Base-by-base conservation (phyloP, 2,113 vertebrate species). In the Taurulus bubalis region DNA sequence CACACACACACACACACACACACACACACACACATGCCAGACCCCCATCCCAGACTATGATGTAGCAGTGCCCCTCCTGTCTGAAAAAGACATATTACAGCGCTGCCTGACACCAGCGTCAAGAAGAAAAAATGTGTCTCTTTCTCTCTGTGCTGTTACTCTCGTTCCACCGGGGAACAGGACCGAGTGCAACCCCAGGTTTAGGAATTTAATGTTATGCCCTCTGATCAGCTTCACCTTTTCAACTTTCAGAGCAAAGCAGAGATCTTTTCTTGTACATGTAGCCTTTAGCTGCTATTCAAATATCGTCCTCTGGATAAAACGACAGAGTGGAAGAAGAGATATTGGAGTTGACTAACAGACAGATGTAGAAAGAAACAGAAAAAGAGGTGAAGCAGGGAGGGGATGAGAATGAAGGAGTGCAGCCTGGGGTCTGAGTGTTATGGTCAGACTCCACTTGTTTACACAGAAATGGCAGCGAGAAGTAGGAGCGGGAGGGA, bases 371-470 rank as follows among this genome's bases (percentile, higher is more conserved):
- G 49, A 49, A 6, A 68, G 67, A 58, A 22, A 34, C 2, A 6
- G 45, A 68, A 73, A 70, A 51, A 24, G 40, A 67, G 77, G 36
- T 56, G 66, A 53, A 22, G 34, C 14, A 24, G 73, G 14, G 56
- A 9, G 1, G 42, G 38, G n/a, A 22, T 40, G 60, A 32, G 11
- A 58, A 51, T 78, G 74, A 75, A 71, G 55, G 38, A 71, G 77
- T 53, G 64, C 16, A 60, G 68, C 18, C 58, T 16, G 65, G 24
- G 82, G 68, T 79, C 74, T 79, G 64, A 82, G 81, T 91, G 89
- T 90, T 91, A 86, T 87, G 91, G 91, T 91, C 90, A 88, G 82
- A 68, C 89, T 89, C 70, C 64, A 82, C 47, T 89, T 93, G 92
- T 93, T 92, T 93, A 92, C 63, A 86, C 55, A 80, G 90, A 75